A percentile compares a stretch with the other conserved stretches of the same genome.
Conservation (phyloP, 2,888 invertebrate genomes). For the Tridacna crocea region DNA sequence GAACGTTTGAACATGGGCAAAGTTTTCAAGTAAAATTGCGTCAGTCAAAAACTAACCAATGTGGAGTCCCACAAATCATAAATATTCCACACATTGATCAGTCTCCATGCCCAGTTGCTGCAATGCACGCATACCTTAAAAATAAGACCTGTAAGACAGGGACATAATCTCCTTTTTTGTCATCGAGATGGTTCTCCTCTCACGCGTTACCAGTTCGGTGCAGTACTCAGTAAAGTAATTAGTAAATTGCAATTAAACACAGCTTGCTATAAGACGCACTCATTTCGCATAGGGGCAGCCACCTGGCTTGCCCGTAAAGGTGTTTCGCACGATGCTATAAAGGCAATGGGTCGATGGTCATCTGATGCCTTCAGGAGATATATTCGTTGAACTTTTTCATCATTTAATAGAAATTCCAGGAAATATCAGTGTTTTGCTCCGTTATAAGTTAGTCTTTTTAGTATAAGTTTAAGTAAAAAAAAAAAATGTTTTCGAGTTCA, state of each 20-base stretch:
- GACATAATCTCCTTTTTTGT: conserved; percentile 9
- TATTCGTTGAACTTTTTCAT: too few species aligned
- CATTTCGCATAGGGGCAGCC: conserved; percentile 18
- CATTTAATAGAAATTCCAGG: not conserved
- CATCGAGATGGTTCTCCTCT: not conserved
- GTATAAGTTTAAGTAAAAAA: too few species aligned
- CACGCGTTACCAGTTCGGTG: conserved; percentile 21
- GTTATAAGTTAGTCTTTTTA: not conserved
- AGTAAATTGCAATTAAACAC: not conserved
- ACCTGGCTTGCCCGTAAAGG: conserved; percentile 14
- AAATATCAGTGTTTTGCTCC: not conserved
- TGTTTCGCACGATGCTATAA: conserved; percentile 7
- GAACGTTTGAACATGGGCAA: too few species aligned
- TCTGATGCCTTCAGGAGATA: conserved; percentile 1
- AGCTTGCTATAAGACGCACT: conserved; percentile 10
- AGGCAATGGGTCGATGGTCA: not conserved
- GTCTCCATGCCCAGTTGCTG: conserved; percentile 1
- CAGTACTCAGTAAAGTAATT: conserved; percentile 1
- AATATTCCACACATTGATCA: not conserved
- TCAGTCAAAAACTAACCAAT: conserved; percentile 19
- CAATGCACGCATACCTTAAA: not conserved
- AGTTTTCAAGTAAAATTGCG: too few species aligned
- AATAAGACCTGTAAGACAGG: not conserved
- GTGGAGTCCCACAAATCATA: conserved; percentile 7
- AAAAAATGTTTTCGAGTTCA: not conserved